Conservation (phyloP, 2,113 vertebrate species). For the Cebidichthys violaceus region DNA sequence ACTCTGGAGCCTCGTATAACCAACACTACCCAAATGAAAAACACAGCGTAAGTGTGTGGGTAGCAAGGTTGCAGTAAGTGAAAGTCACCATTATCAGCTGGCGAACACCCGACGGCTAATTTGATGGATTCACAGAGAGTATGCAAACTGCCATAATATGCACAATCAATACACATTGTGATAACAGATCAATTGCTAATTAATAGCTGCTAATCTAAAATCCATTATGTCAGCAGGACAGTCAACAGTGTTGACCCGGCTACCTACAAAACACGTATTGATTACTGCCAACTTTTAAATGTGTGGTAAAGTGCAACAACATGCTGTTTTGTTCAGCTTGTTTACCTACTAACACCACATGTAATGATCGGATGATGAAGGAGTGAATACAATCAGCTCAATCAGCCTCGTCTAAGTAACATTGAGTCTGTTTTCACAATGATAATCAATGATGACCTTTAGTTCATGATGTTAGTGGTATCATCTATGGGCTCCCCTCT, state of each 20-base stretch:
- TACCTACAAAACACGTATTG: background rate
- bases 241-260: background rate
- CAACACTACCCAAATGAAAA: constrained; percentile 35
- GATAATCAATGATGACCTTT: background rate
- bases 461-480: background rate
- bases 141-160: constrained; percentile 4
- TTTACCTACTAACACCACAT: background rate
- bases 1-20: background rate
- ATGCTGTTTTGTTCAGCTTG: no score
- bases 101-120: constrained; percentile 7
- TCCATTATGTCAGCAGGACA: background rate
- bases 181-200: background rate
- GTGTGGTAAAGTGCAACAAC: background rate
- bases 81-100: constrained; percentile 43
- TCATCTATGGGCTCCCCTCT: background rate
- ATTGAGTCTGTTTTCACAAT: background rate
- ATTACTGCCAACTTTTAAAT: background rate
- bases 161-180: constrained; percentile 12
- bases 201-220: constrained; percentile 1
- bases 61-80: constrained; percentile 28
- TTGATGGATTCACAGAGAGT: constrained; percentile 19
- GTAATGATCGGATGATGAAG: background rate
- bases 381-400: background rate
- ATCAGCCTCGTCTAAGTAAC: background rate
- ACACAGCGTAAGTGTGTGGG: constrained; percentile 52